Evolutionary conservation across 2,113 vertebrate genomes (phyloP).

Genomic region (Platysteira castanea): DNA sequence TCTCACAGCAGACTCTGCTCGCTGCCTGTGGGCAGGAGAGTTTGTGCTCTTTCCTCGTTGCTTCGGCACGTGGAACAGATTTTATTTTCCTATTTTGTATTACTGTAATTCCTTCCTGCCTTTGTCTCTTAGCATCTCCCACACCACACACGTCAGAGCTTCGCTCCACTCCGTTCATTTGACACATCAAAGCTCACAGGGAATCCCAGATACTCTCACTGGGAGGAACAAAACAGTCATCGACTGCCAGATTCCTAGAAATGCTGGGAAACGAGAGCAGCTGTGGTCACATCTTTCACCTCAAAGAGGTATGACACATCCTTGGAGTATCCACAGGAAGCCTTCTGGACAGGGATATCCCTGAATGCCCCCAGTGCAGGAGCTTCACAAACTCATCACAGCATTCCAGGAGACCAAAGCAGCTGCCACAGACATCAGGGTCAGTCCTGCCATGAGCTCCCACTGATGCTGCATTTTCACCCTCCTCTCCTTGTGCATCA

Average conservation of each 20-base stretch:
- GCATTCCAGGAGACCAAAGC: background rate
- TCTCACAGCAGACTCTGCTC: background rate
- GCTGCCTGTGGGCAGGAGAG: accelerated
- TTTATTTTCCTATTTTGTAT: background rate
- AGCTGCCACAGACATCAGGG: background rate
- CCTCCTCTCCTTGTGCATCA: background rate
- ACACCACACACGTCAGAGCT: background rate
- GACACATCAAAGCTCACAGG: background rate
- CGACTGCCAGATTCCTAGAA: background rate
- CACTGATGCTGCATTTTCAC: background rate
- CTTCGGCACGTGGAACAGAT: background rate
- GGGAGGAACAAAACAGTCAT: background rate
- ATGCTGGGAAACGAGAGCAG: background rate
- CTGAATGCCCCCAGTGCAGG: background rate
- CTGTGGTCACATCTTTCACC: background rate
- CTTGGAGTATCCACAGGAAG: background rate
- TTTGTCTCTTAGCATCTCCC: background rate
- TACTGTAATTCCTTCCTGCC: background rate
- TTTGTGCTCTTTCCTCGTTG: background rate
- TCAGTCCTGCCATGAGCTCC: accelerated
- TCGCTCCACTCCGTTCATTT: background rate
- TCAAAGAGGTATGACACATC: background rate
- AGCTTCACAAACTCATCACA: background rate
- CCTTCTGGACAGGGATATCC: background rate
- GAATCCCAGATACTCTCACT: background rate